These are phyloP conservation scores for Gambusia yucatana DNA, from an alignment of 2,797 vertebrate genomes.

Conservation along the genomic window DNA sequence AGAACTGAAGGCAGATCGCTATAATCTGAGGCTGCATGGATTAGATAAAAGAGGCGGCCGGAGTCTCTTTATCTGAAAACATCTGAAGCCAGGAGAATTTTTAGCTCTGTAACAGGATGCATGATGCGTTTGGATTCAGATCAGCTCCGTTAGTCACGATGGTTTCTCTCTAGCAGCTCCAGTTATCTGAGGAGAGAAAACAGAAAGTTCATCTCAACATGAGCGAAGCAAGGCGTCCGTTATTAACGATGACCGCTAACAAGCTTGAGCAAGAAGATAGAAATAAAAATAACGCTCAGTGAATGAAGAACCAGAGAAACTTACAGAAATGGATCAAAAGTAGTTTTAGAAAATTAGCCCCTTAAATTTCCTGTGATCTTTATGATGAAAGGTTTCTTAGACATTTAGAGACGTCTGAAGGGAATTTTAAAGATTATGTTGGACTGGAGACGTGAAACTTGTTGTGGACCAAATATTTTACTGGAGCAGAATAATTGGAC, in stretches of 20 bases:
- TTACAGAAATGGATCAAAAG: no score
- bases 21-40: conserved; percentile 12
- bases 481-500: no score
- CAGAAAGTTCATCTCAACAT: background rate
- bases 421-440: no score
- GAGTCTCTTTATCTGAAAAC: conserved; percentile 24
- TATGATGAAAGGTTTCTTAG: no score
- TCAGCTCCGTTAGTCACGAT: conserved; percentile 8
- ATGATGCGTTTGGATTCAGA: conserved; percentile 28
- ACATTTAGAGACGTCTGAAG: no score
- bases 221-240: background rate
- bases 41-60: conserved; percentile 10
- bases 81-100: conserved; percentile 23
- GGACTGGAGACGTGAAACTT: no score
- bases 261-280: background rate
- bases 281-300: background rate
- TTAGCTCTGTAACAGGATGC: conserved; percentile 33
- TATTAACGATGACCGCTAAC: background rate
- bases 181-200: conserved; percentile 10
- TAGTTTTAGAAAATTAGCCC: no score
- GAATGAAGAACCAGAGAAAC: background rate
- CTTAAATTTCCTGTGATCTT: no score
- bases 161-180: background rate
- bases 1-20: background rate
- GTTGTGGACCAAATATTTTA: no score